phyloP scores from a whole-genome alignment of 2,888 invertebrate species.

The Opisthograptis luteolata region DNA sequence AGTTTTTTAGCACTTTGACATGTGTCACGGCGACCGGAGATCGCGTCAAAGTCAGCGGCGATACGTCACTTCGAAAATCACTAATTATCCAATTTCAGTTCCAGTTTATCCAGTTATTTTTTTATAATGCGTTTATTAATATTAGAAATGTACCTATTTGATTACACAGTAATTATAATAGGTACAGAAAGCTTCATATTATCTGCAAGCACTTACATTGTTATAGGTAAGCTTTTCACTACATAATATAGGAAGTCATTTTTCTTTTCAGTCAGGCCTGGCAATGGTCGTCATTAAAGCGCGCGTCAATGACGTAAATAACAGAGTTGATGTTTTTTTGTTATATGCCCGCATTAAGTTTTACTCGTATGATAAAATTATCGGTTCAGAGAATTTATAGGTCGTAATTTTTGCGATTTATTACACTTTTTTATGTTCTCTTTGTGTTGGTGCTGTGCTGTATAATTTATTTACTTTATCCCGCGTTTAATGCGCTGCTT shows the following conservation, averaged over 20 bases:
- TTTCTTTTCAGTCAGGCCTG: not conserved
- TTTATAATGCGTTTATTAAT: too few species aligned
- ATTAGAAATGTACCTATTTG: too few species aligned
- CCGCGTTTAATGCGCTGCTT: not conserved
- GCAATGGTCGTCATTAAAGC: not conserved
- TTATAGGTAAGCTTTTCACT: too few species aligned
- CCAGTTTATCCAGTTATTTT: too few species aligned
- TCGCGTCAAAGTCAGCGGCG: not conserved
- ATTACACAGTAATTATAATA: too few species aligned
- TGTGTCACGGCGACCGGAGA: too few species aligned
- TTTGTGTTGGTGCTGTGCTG: constrained; percentile 31
- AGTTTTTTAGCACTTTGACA: not conserved
- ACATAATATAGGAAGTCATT: too few species aligned
- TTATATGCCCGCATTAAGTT: not conserved
- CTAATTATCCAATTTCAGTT: too few species aligned
- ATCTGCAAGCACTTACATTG: too few species aligned
- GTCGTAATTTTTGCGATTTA: constrained; percentile 13
- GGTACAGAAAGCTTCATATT: too few species aligned
- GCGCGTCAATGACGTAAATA: too few species aligned
- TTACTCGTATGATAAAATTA: not conserved
- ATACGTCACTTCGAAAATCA: not conserved
- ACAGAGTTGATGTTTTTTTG: not conserved
- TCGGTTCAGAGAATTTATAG: not conserved
- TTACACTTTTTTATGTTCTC: constrained; percentile 13
- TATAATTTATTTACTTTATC: constrained; percentile 4